A percentile compares a stretch with the other conserved stretches of the same genome.
Conservation (phyloP, 2,113 vertebrate species). For the rabbit (Oryctolagus cuniculus) region DNA sequence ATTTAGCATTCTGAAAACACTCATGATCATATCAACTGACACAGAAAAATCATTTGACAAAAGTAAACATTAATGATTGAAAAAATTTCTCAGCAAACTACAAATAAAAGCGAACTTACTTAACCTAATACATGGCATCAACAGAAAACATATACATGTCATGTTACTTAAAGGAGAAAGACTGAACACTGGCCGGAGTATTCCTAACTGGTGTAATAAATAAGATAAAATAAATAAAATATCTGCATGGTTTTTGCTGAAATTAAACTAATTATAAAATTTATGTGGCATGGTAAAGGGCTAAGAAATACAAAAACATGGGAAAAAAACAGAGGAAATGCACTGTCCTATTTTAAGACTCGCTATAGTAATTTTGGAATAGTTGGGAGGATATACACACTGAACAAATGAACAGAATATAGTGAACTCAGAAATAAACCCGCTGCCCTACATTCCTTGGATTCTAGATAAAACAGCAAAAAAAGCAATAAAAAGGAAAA, state of each 20-base stretch:
- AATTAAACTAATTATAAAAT: conserved; percentile 1
- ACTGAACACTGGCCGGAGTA: not conserved
- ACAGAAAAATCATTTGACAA: not conserved
- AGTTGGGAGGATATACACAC: not conserved
- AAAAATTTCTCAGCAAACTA: not conserved
- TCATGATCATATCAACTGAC: not conserved
- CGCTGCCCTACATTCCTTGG: too few species aligned
- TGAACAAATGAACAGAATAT: not conserved
- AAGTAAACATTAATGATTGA: not conserved
- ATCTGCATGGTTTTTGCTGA: not conserved
- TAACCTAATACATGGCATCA: not conserved
- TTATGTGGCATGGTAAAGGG: not conserved
- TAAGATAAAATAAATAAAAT: not conserved
- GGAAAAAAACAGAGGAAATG: not conserved
- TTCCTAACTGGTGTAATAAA: not conserved
- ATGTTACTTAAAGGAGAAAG: not conserved
- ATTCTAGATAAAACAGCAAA: not conserved
- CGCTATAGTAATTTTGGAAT: not conserved
- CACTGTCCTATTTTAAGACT: not conserved
- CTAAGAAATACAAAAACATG: not conserved
- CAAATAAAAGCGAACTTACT: not conserved
- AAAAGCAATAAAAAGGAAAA: not conserved
- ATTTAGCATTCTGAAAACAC: not conserved
- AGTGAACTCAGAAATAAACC: not conserved
- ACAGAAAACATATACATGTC: not conserved